Evolutionary conservation across 2,113 vertebrate genomes (phyloP), one percentile per base, ranked within the genome.

Genomic region (Nothocercus julius): DNA sequence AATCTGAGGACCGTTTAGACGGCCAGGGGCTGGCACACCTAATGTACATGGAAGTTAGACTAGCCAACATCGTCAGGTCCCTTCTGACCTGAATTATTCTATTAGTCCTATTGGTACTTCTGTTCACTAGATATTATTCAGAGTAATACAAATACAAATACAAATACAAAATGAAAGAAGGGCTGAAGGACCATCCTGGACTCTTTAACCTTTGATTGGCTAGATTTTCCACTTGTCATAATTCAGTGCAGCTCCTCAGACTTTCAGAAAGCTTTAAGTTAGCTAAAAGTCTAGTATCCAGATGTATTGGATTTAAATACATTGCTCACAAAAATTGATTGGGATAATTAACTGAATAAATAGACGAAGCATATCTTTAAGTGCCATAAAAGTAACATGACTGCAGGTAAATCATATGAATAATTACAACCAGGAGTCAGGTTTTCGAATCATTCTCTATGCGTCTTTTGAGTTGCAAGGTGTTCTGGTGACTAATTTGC

Each of bases 341-440:
- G 68, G 51, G 66, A 91, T 40, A 78, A 75, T 95, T 83, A 88
- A 67, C 80, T 78, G 76, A 91, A 93, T 82, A 94, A 94, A 93
- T 64, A 94, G 87, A 94, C 80, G 78, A 20, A 80, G 22, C 82
- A 86, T 86, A 79, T 89, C 82, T 90, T 85, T 61, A 78, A 83
- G 72, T 40, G 73, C 66, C 82, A 84, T 92, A 93, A 94, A 94
- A 91, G 14, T 92, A 36, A 56, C 83, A 63, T 42, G 73, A 84
- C 74, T 87, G 90, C 69, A 96, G 82, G 92, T 95, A 95, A 95
- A 94, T 92, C 92, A 94, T 89, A 64, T 24, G 19, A 91, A 72
- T 94, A 94, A 96, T 90, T 93, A 30, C 76, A 92, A 90, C 76
- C 68, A 90, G 90, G 18, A 95, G 25, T 49, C 73, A 78, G 58